Evolutionary conservation across 2,797 vertebrate genomes (phyloP).

Genomic region (Gallinago solitaria): DNA sequence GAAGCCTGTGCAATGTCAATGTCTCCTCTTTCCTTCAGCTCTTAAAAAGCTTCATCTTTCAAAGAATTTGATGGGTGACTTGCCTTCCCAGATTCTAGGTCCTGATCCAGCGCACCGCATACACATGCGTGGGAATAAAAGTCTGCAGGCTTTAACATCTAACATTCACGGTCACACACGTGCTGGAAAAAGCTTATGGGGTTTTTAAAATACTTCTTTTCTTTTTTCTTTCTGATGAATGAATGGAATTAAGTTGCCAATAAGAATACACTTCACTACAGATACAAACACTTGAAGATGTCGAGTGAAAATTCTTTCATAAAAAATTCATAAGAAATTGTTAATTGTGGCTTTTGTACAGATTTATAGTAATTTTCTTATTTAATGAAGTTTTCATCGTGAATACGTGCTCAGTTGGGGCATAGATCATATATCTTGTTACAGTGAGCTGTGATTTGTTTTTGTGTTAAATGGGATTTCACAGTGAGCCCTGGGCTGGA

Average conservation of each 20-base stretch:
- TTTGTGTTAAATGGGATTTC: conserved; percentile 4
- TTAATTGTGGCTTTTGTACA: conserved; percentile 58
- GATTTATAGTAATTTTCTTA: conserved; percentile 56
- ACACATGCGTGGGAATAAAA: neutral
- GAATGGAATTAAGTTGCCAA: neutral
- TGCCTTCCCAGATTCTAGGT: neutral
- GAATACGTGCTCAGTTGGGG: neutral
- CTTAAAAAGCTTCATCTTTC: neutral
- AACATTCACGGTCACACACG: accelerated
- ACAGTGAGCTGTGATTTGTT: neutral
- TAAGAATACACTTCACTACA: neutral
- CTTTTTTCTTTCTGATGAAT: neutral
- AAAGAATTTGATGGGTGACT: neutral
- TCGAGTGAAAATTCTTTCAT: conserved; percentile 16
- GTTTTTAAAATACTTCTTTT: neutral
- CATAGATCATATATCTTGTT: neutral
- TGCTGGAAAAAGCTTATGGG: conserved; percentile 23
- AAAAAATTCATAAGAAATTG: neutral
- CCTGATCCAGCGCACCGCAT: neutral
- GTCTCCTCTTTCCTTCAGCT: neutral
- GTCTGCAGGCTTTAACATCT: neutral
- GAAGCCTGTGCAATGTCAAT: neutral
- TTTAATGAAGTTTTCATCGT: conserved; percentile 38
- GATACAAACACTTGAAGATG: conserved; percentile 16
- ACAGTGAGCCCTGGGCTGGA: neutral